Conservation (phyloP, 2,797 vertebrate species). For the Nyctibius grandis region DNA sequence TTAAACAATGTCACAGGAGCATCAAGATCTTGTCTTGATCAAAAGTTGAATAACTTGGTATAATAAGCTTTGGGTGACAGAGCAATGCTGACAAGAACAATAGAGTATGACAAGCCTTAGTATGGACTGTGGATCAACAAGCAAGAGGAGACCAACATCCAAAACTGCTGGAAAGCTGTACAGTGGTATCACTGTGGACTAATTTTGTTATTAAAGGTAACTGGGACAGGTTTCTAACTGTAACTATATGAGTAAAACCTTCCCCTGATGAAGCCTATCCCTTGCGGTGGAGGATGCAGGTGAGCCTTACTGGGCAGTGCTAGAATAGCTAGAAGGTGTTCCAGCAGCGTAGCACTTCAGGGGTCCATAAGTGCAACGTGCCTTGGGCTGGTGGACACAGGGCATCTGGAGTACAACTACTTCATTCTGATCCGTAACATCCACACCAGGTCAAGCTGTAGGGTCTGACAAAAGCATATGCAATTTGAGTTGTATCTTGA, state of each 20-base stretch:
- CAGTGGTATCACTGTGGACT: neutral
- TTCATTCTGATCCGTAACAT: neutral
- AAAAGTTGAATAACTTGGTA: neutral
- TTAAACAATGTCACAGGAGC: neutral
- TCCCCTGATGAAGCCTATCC: neutral
- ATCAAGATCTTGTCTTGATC: neutral
- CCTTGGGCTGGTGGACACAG: neutral
- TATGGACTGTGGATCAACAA: neutral
- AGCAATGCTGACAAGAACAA: neutral
- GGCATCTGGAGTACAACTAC: neutral
- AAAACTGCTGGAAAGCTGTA: neutral
- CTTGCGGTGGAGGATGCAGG: neutral
- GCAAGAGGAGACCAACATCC: neutral
- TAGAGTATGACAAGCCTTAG: neutral
- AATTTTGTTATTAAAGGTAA: neutral
- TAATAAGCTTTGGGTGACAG: neutral
- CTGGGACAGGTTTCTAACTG: neutral
- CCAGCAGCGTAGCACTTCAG: neutral
- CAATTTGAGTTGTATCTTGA: neutral
- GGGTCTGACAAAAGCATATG: neutral
- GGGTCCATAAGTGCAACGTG: fast-evolving
- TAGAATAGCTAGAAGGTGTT: neutral
- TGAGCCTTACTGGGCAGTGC: neutral
- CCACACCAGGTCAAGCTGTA: neutral
- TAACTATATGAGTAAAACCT: neutral